Evolutionary conservation across 2,888 invertebrate species (phyloP), one percentile per base, ranked within the genome.

Genomic region (Blera fallax): DNA sequence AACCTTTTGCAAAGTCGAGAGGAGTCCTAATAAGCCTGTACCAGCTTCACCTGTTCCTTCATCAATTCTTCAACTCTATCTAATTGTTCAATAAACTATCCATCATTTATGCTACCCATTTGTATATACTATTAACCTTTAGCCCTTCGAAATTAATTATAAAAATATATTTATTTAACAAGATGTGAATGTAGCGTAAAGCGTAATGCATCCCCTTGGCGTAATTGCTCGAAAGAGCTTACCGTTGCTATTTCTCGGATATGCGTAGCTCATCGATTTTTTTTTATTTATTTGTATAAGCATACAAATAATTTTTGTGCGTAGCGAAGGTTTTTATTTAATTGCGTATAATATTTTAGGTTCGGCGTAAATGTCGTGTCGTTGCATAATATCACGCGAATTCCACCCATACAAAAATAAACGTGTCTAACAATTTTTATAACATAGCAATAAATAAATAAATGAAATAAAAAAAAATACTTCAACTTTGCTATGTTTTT

Each of bases 251-350:
- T 62, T 58, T 56, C 8, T 3, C 69, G 76, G 65, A 58, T 80
- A 58, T 74, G 85, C 85, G 85, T 85, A 85, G 11, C 7, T 52
- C 40, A 29, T 45, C 14, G 11, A 8, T 50, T 70, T 70, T 18
- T 18, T 69, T 60, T 56, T 62, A 74, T 21, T 74, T 69, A 70
- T 70, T 84, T 79, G 84, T 84, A 85, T 85, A 77, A 62, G 80
- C 80, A 80, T 85, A 85, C 85, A 80, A 85, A 77, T 85, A 70
- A 85, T 43, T 54, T 62, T 34, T 56, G 56, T 72, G 85, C 85
- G 85, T 85, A 81, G 70, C 10, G 43, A 40, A 74, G 56, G 21
- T 34, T 37, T 43, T 32, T 29, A 37, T 52, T 56, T 60, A 24
- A 45, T 43, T 69, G 80, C 81, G 85, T 76, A 48, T 27, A 45